These are phyloP conservation scores for Lymantria dispar DNA, from an alignment of 2,888 invertebrate species.

Conservation along the genomic window DNA sequence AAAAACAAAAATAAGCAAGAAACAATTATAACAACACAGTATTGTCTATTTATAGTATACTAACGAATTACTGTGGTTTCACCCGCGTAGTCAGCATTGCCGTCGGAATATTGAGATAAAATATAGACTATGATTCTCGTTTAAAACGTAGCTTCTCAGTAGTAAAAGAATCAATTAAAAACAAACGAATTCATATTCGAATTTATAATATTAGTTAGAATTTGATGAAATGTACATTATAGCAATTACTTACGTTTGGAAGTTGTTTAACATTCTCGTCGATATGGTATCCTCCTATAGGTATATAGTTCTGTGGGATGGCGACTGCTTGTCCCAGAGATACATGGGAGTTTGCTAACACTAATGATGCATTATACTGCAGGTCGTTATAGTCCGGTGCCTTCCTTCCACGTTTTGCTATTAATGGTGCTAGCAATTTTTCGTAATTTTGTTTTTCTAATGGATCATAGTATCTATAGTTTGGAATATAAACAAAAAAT, in stretches of 20 bases:
- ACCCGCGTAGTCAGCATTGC: too few relatives aligned
- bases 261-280: neutral
- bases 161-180: too few relatives aligned
- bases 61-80: too few relatives aligned
- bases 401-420: neutral
- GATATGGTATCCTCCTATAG: conserved; percentile 31
- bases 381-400: neutral
- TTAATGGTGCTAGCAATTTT: neutral
- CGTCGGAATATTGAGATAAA: too few relatives aligned
- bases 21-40: too few relatives aligned
- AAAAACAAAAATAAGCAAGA: too few relatives aligned
- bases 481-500: too few relatives aligned
- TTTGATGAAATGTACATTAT: neutral
- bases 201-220: neutral
- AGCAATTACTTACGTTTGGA: neutral
- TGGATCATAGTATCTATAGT: neutral
- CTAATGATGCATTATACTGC: neutral
- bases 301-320: conserved; percentile 46
- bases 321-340: conserved; percentile 32
- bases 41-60: too few relatives aligned
- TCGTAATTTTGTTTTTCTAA: neutral
- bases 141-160: too few relatives aligned
- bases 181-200: neutral
- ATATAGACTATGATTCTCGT: too few relatives aligned
- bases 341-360: neutral